Conservation (phyloP, 2,888 invertebrate species). For the Gari tellinella region DNA sequence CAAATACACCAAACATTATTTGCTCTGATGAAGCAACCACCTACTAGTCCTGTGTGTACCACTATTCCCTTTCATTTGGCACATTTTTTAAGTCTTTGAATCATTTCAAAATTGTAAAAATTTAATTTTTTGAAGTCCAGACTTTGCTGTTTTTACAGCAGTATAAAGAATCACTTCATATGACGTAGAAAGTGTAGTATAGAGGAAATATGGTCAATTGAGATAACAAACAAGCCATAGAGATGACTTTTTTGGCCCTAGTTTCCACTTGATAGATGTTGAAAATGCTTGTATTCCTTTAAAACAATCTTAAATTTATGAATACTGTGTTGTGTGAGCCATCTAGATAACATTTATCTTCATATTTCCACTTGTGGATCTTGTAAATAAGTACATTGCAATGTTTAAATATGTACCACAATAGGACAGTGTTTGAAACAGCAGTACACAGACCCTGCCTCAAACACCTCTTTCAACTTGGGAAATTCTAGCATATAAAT, state of each 20-base stretch:
- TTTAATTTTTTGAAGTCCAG: too few species aligned
- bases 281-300: slow-evolving; percentile 32
- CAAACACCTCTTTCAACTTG: too few species aligned
- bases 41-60: too few species aligned
- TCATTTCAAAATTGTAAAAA: too few species aligned
- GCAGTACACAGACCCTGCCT: too few species aligned
- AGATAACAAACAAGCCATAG: slow-evolving; percentile 39
- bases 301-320: slow-evolving; percentile 34
- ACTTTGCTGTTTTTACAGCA: too few species aligned
- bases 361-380: slow-evolving; percentile 30
- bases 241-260: slow-evolving; percentile 16
- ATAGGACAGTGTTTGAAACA: not conserved
- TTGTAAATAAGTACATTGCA: not conserved
- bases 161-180: slow-evolving; percentile 16
- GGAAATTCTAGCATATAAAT: too few species aligned
- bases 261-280: slow-evolving; percentile 52
- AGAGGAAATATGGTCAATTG: slow-evolving; percentile 58
- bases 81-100: too few species aligned
- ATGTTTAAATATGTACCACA: not conserved
- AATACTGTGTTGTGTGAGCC: slow-evolving; percentile 46
- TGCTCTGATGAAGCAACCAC: too few species aligned
- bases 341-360: slow-evolving; percentile 43
- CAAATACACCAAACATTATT: too few species aligned
- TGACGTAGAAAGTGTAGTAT: slow-evolving; percentile 38
- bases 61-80: too few species aligned